A percentile compares a stretch with the other conserved stretches of the same genome.
Evolutionary conservation across 1,140 invertebrate species (phyloP).

Genomic region (Apis mellifera): DNA sequence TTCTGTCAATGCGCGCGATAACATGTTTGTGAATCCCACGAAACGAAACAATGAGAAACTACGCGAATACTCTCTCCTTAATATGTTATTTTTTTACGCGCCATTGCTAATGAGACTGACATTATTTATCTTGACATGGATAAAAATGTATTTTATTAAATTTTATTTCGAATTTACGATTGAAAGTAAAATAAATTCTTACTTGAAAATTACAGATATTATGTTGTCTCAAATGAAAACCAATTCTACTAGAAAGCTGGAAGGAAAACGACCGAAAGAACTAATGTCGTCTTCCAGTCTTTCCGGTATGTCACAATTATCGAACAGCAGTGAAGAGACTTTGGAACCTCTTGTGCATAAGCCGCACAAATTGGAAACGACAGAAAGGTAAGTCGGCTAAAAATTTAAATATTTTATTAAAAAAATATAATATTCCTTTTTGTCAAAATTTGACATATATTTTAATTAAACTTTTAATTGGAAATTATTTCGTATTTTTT

Average conservation of each 20-base stretch:
- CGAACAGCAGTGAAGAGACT: slow-evolving; percentile 78
- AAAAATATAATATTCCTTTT: neutral
- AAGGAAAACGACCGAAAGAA: slow-evolving; percentile 77
- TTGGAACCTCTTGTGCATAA: slow-evolving; percentile 77
- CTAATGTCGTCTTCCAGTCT: slow-evolving; percentile 79
- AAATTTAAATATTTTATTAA: neutral
- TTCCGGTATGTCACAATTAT: slow-evolving; percentile 79
- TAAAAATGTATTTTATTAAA: neutral
- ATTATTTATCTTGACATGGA: neutral
- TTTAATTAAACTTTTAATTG: neutral
- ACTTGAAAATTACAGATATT: slow-evolving; percentile 56
- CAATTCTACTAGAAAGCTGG: slow-evolving; percentile 63
- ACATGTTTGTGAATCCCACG: neutral
- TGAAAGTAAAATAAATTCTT: neutral
- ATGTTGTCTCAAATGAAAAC: slow-evolving; percentile 76
- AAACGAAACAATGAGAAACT: slow-evolving; percentile 12
- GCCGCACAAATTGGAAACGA: slow-evolving; percentile 69
- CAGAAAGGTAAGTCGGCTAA: slow-evolving; percentile 69
- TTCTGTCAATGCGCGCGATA: slow-evolving; percentile 20
- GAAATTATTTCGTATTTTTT: neutral
- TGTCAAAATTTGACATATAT: no score
- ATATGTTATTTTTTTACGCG: neutral
- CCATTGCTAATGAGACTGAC: neutral
- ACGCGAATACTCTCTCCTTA: slow-evolving; percentile 1
- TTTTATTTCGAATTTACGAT: neutral